Evolutionary conservation across 2,888 invertebrate genomes (phyloP).

Genomic region (Electrophaes corylata): DNA sequence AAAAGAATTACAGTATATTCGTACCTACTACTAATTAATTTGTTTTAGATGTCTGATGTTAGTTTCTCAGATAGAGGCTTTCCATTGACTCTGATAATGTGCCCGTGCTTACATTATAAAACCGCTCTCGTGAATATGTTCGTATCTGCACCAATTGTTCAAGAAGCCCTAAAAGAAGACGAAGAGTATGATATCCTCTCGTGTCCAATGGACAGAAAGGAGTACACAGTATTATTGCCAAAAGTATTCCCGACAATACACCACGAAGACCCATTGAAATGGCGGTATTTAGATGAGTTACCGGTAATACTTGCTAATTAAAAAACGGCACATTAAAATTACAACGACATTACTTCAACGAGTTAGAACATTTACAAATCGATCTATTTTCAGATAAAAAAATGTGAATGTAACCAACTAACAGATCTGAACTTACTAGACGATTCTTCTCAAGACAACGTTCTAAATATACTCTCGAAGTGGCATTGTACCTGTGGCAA

Average conservation of each 20-base stretch:
- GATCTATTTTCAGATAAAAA: conserved; percentile 61
- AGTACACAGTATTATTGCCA: conserved; percentile 67
- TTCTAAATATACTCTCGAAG: conserved; percentile 71
- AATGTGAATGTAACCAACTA: conserved; percentile 75
- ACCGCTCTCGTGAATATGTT: conserved; percentile 64
- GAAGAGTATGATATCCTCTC: conserved; percentile 59
- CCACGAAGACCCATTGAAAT: conserved; percentile 60
- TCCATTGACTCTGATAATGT: conserved; percentile 67
- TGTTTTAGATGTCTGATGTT: conserved; percentile 58
- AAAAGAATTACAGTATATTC: conserved; percentile 1
- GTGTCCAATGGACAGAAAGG: conserved; percentile 55
- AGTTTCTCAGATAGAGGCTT: conserved; percentile 65
- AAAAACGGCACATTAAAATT: too few species aligned
- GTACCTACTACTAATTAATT: too few species aligned
- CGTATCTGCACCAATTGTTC: conserved; percentile 46
- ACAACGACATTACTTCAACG: background rate
- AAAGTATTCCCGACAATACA: conserved; percentile 65
- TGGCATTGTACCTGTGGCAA: conserved; percentile 77
- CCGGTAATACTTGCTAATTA: conserved; percentile 51
- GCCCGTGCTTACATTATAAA: conserved; percentile 65
- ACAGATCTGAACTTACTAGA: conserved; percentile 69
- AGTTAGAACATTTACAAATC: background rate
- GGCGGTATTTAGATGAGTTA: conserved; percentile 69
- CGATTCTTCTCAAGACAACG: conserved; percentile 71
- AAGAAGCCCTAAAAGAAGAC: conserved; percentile 57